phyloP scores from a whole-genome alignment of 2,113 vertebrate species.

The Orientallactaga bullata region DNA sequence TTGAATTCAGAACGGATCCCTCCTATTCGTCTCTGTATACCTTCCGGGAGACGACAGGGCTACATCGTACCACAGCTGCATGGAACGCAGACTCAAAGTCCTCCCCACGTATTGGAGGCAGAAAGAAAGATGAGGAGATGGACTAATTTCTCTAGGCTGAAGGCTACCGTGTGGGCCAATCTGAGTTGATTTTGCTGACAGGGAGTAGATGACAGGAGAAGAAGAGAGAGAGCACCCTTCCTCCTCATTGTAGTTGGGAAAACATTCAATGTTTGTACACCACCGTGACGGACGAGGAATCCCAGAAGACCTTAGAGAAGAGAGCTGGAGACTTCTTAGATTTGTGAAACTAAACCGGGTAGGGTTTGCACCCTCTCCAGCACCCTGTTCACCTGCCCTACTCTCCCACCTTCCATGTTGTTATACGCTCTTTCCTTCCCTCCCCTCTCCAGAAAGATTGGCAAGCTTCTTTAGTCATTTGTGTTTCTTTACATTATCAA shows the following conservation, averaged over 20 bases:
- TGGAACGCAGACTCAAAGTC: neutral
- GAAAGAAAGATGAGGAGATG: neutral
- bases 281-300: neutral
- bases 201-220: neutral
- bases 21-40: neutral
- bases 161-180: neutral
- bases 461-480: conserved; percentile 76
- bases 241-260: neutral
- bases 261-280: neutral
- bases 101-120: neutral
- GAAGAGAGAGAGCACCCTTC: neutral
- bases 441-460: conserved; percentile 67
- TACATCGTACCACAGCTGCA: neutral
- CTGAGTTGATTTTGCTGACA: neutral
- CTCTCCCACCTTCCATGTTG: conserved; percentile 18
- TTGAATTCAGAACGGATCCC: neutral
- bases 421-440: neutral
- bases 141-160: neutral
- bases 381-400: neutral
- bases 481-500: conserved; percentile 79
- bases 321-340: neutral
- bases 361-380: neutral
- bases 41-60: neutral
- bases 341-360: neutral
- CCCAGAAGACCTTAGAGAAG: neutral